Percentiles rank a stretch among this genome's conserved stretches.
These are phyloP conservation scores for Drosophila orena DNA, from an alignment of 1,140 invertebrate genomes.

Conservation along the genomic window DNA sequence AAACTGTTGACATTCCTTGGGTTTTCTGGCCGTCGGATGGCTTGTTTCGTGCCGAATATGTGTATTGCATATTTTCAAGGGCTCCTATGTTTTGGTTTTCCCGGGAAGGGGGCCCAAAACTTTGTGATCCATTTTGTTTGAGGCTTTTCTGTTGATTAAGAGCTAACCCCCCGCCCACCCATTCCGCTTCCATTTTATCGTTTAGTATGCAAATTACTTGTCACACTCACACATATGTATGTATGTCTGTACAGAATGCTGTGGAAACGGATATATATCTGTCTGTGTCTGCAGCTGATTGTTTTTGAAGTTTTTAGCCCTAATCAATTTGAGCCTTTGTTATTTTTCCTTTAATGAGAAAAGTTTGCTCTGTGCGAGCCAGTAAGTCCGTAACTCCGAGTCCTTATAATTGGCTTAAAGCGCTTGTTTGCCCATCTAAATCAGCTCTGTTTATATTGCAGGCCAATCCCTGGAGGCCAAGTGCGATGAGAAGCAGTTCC, in stretches of 20 bases:
- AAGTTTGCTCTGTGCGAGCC: constrained; percentile 52
- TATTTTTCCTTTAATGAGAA: constrained; percentile 70
- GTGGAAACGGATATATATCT: constrained; percentile 13
- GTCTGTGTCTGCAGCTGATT: constrained; percentile 56
- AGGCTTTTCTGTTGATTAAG: constrained; percentile 78
- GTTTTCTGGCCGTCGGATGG: constrained; percentile 21
- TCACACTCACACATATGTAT: constrained; percentile 37
- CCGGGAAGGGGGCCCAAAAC: constrained; percentile 32
- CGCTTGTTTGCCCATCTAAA: constrained; percentile 57
- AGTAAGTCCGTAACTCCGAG: constrained; percentile 43
- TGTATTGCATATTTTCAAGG: constrained; percentile 45
- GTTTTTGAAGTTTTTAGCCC: constrained; percentile 79
- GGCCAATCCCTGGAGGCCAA: constrained; percentile 66
- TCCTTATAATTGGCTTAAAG: constrained; percentile 71
- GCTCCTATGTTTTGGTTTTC: neutral
- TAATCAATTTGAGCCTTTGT: constrained; percentile 78
- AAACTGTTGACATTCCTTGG: constrained; percentile 61
- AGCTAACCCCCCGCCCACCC: constrained; percentile 12
- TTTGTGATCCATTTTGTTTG: constrained; percentile 68
- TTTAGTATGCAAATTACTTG: constrained; percentile 76
- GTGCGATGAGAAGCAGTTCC: constrained; percentile 91
- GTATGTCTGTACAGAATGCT: constrained; percentile 3
- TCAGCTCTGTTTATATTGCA: constrained; percentile 52
- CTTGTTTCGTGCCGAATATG: constrained; percentile 45
- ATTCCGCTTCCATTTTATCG: constrained; percentile 37